Evolutionary conservation across 2,888 invertebrate species (phyloP).

Genomic region (Crematogaster levior): DNA sequence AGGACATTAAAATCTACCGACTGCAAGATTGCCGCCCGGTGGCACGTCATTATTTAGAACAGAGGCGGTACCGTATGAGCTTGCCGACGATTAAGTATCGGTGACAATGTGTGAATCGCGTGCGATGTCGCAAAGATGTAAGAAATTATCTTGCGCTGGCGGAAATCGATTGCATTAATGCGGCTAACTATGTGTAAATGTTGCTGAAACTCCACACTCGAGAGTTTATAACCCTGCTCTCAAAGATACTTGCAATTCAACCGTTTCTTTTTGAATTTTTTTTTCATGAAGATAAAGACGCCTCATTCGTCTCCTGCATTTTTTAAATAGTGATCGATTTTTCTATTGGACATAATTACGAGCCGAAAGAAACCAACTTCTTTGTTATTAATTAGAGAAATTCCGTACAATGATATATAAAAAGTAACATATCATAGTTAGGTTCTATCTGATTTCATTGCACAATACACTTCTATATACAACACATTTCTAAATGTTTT

Average conservation of each 20-base stretch:
- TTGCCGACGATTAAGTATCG: slow-evolving; percentile 45
- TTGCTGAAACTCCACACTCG: neutral
- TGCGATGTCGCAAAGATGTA: slow-evolving; percentile 13
- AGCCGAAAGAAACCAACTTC: neutral
- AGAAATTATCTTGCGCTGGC: slow-evolving; percentile 30
- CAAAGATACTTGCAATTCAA: neutral
- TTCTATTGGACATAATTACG: neutral
- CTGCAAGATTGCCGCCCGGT: slow-evolving; percentile 69
- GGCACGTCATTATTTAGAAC: slow-evolving; percentile 68
- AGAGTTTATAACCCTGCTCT: neutral
- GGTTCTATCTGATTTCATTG: neutral
- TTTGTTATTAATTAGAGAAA: neutral
- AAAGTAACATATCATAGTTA: slow-evolving; percentile 1
- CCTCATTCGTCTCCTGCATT: neutral
- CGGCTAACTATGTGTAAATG: neutral
- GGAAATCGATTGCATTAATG: slow-evolving; percentile 8
- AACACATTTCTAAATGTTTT: neutral
- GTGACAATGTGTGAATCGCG: slow-evolving; percentile 45
- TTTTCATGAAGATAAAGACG: neutral
- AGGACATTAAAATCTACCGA: slow-evolving; percentile 72
- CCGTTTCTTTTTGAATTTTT: neutral
- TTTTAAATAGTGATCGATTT: neutral
- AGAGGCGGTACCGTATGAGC: slow-evolving; percentile 13
- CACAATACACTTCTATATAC: too few relatives aligned
- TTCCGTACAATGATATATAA: neutral